Evolutionary conservation across 2,113 vertebrate genomes (phyloP).

Genomic region (Sylvilagus bachmani): DNA sequence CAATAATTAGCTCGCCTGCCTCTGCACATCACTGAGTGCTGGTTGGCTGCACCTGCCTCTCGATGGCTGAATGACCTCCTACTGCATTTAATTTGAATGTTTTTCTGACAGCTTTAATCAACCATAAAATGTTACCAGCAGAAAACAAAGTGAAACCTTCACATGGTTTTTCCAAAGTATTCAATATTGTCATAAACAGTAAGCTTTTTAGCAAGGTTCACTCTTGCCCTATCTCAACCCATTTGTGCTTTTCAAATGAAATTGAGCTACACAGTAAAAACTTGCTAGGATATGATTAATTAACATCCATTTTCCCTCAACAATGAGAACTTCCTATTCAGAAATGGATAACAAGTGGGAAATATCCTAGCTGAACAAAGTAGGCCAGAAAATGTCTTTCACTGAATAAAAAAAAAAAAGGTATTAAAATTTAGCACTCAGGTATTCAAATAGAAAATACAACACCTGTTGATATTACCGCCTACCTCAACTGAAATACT

Average conservation of each 20-base stretch:
- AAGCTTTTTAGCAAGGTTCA: constrained; percentile 7
- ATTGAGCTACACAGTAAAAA: constrained; percentile 75
- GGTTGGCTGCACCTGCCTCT: constrained; percentile 36
- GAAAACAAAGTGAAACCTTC: constrained; percentile 69
- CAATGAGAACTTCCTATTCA: constrained; percentile 70
- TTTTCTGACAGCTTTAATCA: constrained; percentile 83
- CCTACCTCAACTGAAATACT: constrained; percentile 19
- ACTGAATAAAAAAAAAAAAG: constrained; percentile 70
- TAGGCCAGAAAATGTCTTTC: constrained; percentile 65
- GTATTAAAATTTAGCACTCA: constrained; percentile 31
- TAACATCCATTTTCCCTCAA: constrained; percentile 76
- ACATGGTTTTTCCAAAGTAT: constrained; percentile 51
- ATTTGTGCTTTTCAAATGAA: constrained; percentile 72
- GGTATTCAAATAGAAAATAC: constrained; percentile 58
- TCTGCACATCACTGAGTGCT: not conserved
- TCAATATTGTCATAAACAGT: constrained; percentile 67
- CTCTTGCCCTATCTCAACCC: constrained; percentile 59
- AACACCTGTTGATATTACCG: not conserved
- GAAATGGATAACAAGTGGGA: constrained; percentile 72
- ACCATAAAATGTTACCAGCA: constrained; percentile 64
- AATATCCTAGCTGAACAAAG: constrained; percentile 78
- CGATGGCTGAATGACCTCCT: constrained; percentile 47
- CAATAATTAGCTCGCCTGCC: not conserved
- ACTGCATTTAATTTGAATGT: constrained; percentile 45
- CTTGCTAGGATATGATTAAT: constrained; percentile 84